Base-by-base conservation (phyloP, 2,888 invertebrate genomes). In the Dynastes hyllus region DNA sequence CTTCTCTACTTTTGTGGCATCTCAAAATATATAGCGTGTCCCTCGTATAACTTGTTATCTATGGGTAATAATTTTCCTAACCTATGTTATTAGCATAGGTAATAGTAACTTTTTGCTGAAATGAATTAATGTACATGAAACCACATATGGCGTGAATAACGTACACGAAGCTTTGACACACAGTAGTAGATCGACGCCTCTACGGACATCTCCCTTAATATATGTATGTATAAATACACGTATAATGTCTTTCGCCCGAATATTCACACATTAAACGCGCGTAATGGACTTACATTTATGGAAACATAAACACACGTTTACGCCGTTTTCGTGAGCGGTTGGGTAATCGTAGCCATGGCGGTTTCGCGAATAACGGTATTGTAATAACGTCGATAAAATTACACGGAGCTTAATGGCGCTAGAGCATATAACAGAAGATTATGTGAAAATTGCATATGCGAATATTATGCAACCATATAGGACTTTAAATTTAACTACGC, bases 231-330 rank as follows among this genome's bases (percentile, higher is more conserved):
- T 29, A 63, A 63, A 63, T 32, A 63, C 55, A 22, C 27, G 63
- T 29, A 29, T 63, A 63, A 63, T 63, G 29, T 13, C 63, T 63
- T 63, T 32, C 63, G 63, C 4, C 63, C 63, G 29, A 63, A 63
- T 63, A 63, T 63, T 63, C 63, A 29, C 32, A 63, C 63, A 63
- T 63, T 63, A 63, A 37, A 32, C 63, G 63, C 63, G 32, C 63
- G 63, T 63, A 63, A 63, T 63, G 63, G 63, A 63, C 63, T 63
- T 32, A 63, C 63, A 63, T 63, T 63, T 63, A 63, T 63, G 63
- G 63, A 32, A 63, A 11, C 63, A 63, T 63, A 63, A 63, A 63
- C 63, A 63, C 63, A 63, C 63, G 63, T 63, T 29, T 29, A 29
- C 32, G 63, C 32, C 29, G 63, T 63, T 63, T 63, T 63, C 63